A percentile compares a stretch with the other conserved stretches of the same genome.
Conservation (phyloP, 2,888 invertebrate species). For the Pristionchus entomophagus region DNA sequence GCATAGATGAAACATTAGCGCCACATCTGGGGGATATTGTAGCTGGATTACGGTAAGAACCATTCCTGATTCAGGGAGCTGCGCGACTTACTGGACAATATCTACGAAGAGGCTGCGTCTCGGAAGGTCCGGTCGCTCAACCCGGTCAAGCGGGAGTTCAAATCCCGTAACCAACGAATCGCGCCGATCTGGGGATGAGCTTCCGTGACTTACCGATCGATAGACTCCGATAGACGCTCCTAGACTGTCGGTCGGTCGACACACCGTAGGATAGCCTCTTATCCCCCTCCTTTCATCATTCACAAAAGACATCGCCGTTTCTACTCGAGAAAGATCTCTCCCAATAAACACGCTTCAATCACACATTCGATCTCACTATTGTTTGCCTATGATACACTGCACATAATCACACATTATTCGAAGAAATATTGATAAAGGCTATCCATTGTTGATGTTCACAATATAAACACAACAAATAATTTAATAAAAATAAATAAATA, state of each 20-base stretch:
- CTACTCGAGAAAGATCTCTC: constrained; percentile 27
- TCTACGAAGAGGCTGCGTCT: neutral
- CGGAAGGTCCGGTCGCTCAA: neutral
- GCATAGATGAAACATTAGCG: neutral
- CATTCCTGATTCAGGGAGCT: constrained; percentile 7
- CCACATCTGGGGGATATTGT: neutral
- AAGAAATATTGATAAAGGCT: constrained; percentile 29
- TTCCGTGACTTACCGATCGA: constrained; percentile 6
- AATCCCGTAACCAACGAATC: neutral
- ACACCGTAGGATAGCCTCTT: constrained; percentile 31
- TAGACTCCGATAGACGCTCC: neutral
- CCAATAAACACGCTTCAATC: constrained; percentile 21
- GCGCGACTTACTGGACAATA: neutral
- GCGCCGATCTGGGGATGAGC: constrained; percentile 24
- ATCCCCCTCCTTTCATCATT: neutral
- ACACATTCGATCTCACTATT: neutral
- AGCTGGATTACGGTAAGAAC: neutral
- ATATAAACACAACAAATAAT: neutral
- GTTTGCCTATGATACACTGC: constrained; percentile 16
- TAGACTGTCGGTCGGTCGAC: neutral
- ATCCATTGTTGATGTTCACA: constrained; percentile 33
- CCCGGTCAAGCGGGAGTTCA: neutral
- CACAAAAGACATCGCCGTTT: neutral
- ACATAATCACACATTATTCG: constrained; percentile 33
- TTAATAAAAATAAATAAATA: neutral